Evolutionary conservation across 2,888 invertebrate species (phyloP).

Genomic region (Horisme vitalbata): DNA sequence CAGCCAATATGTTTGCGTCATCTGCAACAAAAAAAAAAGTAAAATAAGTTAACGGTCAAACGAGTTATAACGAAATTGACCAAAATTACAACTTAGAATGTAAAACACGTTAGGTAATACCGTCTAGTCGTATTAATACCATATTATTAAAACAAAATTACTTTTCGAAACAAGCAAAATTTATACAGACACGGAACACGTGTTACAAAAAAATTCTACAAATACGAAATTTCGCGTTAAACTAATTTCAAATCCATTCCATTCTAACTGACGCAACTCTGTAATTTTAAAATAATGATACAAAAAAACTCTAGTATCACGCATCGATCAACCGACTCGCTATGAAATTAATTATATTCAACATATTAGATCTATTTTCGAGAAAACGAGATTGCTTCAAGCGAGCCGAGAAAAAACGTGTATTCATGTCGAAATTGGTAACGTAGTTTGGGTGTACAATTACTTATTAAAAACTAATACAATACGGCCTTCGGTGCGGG

Average conservation of each 20-base stretch:
- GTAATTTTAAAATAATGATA: slow-evolving; percentile 79
- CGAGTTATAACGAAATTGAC: slow-evolving; percentile 45
- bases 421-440: slow-evolving; percentile 77
- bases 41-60: slow-evolving; percentile 43
- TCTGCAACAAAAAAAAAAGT: slow-evolving; percentile 66
- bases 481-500: slow-evolving; percentile 60
- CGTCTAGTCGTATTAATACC: slow-evolving; percentile 44
- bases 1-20: slow-evolving; percentile 60
- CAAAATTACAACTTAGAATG: slow-evolving; percentile 51
- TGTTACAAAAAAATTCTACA: slow-evolving; percentile 49
- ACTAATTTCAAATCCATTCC: slow-evolving; percentile 62
- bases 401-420: slow-evolving; percentile 63
- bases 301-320: slow-evolving; percentile 68
- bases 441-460: slow-evolving; percentile 72
- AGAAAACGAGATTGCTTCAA: slow-evolving; percentile 76
- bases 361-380: slow-evolving; percentile 80
- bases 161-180: slow-evolving; percentile 53
- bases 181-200: slow-evolving; percentile 27
- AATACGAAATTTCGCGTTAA: slow-evolving; percentile 69
- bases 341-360: slow-evolving; percentile 80
- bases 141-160: slow-evolving; percentile 60
- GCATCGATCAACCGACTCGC: slow-evolving; percentile 74
- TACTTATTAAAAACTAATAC: slow-evolving; percentile 77
- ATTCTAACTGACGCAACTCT: slow-evolving; percentile 69
- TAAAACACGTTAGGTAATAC: slow-evolving; percentile 43